phyloP scores from a whole-genome alignment of 1,140 invertebrate species.

The Marisa cornuarietis region DNA sequence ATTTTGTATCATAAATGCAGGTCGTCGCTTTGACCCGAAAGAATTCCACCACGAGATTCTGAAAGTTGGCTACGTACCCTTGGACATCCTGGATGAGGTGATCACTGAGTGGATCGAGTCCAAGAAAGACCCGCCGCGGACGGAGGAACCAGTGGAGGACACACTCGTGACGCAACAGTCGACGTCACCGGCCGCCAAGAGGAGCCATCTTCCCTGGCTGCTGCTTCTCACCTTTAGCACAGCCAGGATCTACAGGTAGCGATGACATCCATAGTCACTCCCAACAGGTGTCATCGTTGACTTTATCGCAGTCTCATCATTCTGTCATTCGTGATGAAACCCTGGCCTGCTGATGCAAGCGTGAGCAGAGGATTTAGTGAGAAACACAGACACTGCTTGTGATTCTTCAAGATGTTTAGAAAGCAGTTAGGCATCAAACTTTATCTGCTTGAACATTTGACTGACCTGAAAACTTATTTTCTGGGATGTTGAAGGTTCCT shows the following conservation, averaged over 20 bases:
- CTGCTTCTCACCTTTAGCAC: neutral
- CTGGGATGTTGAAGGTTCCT: too few species aligned
- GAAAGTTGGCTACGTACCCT: slow-evolving; percentile 52
- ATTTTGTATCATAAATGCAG: slow-evolving; percentile 28
- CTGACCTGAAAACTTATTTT: too few species aligned
- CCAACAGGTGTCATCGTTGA: neutral
- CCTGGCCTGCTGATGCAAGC: too few species aligned
- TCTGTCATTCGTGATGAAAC: neutral
- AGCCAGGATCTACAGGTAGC: neutral
- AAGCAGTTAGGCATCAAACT: too few species aligned
- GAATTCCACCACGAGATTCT: slow-evolving; percentile 64
- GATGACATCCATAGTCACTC: neutral
- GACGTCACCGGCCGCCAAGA: neutral
- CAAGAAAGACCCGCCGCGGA: slow-evolving; percentile 5
- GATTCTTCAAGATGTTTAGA: too few species aligned
- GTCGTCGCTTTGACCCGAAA: slow-evolving; percentile 56
- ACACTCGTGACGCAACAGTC: neutral
- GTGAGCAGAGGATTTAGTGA: neutral
- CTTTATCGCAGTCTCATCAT: neutral
- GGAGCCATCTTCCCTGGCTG: neutral
- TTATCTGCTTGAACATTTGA: too few species aligned
- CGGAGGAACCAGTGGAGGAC: slow-evolving; percentile 1
- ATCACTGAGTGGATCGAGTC: slow-evolving; percentile 46
- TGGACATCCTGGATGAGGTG: slow-evolving; percentile 57
- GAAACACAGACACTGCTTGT: too few species aligned